A percentile compares a stretch with the other conserved stretches of the same genome.
phyloP scores from a whole-genome alignment of 1,140 invertebrate genomes.

The Drosophila subobscura region DNA sequence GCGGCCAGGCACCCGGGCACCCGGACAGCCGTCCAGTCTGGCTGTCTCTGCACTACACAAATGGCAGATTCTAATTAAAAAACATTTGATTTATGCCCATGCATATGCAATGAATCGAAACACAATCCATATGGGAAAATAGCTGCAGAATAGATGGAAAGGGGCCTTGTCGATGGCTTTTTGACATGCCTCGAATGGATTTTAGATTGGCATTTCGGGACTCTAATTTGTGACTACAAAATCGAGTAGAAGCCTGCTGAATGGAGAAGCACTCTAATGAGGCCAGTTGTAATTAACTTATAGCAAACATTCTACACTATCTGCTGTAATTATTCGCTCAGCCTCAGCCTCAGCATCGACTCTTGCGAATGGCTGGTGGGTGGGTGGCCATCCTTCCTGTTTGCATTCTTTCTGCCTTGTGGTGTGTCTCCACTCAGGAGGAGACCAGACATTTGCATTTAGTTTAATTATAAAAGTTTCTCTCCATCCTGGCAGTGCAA shows the following conservation, averaged over 20 bases:
- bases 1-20: too few relatives aligned
- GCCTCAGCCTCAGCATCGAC: not conserved
- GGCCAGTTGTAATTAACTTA: too few relatives aligned
- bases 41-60: constrained; percentile 10
- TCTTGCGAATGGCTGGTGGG: too few relatives aligned
- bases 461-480: constrained; percentile 81
- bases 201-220: constrained; percentile 61
- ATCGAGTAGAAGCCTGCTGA: constrained; percentile 32
- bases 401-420: constrained; percentile 41
- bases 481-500: constrained; percentile 27
- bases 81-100: constrained; percentile 75
- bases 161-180: constrained; percentile 51
- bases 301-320: too few relatives aligned
- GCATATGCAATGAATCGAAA: constrained; percentile 68
- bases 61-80: constrained; percentile 66
- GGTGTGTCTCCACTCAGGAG: constrained; percentile 4
- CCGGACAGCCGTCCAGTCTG: too few relatives aligned
- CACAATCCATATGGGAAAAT: not conserved
- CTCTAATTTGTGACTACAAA: constrained; percentile 29
- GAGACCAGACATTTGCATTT: constrained; percentile 68
- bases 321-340: too few relatives aligned
- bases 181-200: constrained; percentile 64
- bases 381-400: constrained; percentile 13
- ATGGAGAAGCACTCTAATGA: constrained; percentile 8
- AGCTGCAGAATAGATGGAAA: not conserved